Conservation (phyloP, 2,888 invertebrate species). For the Rugalucina vietnamica region DNA sequence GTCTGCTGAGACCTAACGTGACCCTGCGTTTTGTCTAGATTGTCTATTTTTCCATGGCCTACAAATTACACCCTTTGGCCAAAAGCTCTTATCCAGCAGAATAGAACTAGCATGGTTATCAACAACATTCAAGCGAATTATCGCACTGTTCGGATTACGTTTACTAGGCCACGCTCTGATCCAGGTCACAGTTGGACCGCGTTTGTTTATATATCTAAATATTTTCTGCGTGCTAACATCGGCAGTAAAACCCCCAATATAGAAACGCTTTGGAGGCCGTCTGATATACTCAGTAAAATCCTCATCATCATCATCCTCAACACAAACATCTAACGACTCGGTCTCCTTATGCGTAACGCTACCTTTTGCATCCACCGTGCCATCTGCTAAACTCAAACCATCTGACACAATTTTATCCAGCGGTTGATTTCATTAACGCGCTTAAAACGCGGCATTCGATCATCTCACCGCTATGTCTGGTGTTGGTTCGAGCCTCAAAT, state of each 20-base stretch:
- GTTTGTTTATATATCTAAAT: not conserved
- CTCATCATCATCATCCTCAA: not conserved
- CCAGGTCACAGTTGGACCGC: not conserved
- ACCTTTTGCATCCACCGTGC: too few species aligned
- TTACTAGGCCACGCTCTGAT: not conserved
- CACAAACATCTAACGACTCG: too few species aligned
- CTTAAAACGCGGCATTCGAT: too few species aligned
- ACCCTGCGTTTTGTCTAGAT: too few species aligned
- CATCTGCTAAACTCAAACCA: too few species aligned
- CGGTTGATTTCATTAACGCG: too few species aligned
- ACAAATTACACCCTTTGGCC: slow-evolving; percentile 16
- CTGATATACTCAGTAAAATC: not conserved
- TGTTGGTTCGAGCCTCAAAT: too few species aligned
- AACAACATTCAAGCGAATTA: not conserved
- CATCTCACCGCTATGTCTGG: too few species aligned
- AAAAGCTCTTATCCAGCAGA: slow-evolving; percentile 13
- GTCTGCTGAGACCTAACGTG: too few species aligned
- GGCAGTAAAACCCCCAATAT: not conserved
- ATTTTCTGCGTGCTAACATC: not conserved
- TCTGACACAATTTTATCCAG: too few species aligned
- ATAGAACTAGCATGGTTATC: not conserved
- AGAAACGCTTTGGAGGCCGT: not conserved
- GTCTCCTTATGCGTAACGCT: too few species aligned
- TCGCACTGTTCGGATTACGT: not conserved
- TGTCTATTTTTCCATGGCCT: slow-evolving; percentile 3